Evolutionary conservation across 2,113 vertebrate species (phyloP), one percentile per base, ranked within the genome.

Genomic region (Propithecus coquereli): DNA sequence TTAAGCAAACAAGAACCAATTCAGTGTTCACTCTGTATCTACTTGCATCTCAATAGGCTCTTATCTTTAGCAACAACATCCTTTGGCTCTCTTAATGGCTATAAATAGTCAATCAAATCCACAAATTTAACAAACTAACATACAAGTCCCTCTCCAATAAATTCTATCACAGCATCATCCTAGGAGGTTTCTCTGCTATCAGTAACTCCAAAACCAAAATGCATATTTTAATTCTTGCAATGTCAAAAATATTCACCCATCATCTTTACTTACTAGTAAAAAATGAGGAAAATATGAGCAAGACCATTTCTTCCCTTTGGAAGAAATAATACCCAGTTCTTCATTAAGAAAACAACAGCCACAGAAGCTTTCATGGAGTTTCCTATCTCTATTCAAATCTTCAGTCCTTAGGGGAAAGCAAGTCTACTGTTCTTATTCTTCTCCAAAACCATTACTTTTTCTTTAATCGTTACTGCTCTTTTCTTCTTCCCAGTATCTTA

Each of bases 1-100:
- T 80, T 85, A 71, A 57, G 50, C 88, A 88, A 90, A 85, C 37
- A 83, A 65, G 65, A 94, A 92, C 25, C 13, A 45, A 76, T 86
- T 76, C 37, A 73, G 63, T 70, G 37, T 13, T 93, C 83, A 76
- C 68, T 96, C 63, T 70, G 20, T 63, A 82, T 37, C 66, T 70
- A 17, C 37, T 66, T 47, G 50, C 23, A 61, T 95, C 82, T 84
- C 68, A 94, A 83, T 57, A 77, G 25, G 68, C 90, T 93, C 77
- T 87, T 80, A 79, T 95, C 54, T 91, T 89, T 34, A 92, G n/a
- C 27, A 94, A 74, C 32, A 83, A 40, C 81, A 76, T 63, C 54
- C 79, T 79, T 40, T n/a, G 65, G 47, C 17, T 83, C 4, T 83
- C 59, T 92, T 73, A 47, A 76, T 59, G 65, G 40, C 63, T 82